Base-by-base conservation (phyloP, 1,140 invertebrate genomes). In the Mesaphorura yosii region DNA sequence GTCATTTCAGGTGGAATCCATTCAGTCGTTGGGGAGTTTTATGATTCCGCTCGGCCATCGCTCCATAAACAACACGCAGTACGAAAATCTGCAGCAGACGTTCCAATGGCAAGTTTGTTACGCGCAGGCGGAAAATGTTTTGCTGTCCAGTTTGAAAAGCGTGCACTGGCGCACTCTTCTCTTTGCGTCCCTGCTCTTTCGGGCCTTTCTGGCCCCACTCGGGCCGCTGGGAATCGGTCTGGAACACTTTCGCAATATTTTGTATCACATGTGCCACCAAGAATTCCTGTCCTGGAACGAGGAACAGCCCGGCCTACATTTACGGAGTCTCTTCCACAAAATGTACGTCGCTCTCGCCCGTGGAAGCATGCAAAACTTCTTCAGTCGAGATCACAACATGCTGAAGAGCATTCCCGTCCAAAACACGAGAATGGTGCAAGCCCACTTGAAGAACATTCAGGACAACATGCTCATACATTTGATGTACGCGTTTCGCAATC, bases 201-300 rank as follows among this genome's bases (percentile, higher is more conserved):
- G 83, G 61, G 77, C 75, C 0, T 84, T 80, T 60, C 71, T 85
- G 28, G 77, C 79, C 60, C 76, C 76, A 0, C 65, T 70, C 0
- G 66, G 74, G 29, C 56, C 60, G 1, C 40, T 39, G 22, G 60
- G 60, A 7, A 23, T 62, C 20, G 57, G 54, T 5, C 29, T 53
- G 2, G 56, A 78, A 49, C 84, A 87, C 64, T 74, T 87, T n/a
- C 75, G 81, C 49, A 80, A 79, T 48, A 77, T 81, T 63, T 65
- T 88, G n/a, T 86, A 84, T 64, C 84, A 81, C 80, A 73, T 84
- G 66, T 81, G 82, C 55, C 84, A 88, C 65, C 60, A 72, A 23
- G 76, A 80, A 55, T 75, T 76, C 25, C 72, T 73, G 2, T 76
- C 73, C 41, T 86, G 82, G 83, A 73, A 78, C 0, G 79, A 84